A percentile compares a stretch with the other conserved stretches of the same genome.
Evolutionary conservation across 2,797 vertebrate genomes (phyloP).

Genomic region (Rhyacichthys aspro): DNA sequence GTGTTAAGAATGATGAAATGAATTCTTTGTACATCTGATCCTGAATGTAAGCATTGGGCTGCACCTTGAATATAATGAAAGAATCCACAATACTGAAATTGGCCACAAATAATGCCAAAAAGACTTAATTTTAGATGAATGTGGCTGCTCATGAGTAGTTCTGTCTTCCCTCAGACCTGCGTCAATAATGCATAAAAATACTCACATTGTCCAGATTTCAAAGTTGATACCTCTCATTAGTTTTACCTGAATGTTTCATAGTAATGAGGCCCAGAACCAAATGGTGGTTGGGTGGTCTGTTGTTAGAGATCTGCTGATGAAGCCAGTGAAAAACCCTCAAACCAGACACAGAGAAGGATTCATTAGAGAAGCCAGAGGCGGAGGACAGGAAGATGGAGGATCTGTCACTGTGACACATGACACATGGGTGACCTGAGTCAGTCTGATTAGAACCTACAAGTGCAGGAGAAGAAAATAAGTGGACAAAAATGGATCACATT

Average conservation of each 20-base stretch:
- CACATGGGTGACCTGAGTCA: conserved; percentile 13
- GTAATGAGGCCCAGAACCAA: background rate
- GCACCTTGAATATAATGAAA: too few species aligned
- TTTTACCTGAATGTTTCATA: background rate
- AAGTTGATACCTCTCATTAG: background rate
- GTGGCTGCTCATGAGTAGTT: too few species aligned
- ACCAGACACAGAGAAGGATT: conserved; percentile 28
- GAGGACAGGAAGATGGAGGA: conserved; percentile 36
- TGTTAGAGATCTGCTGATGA: conserved; percentile 17
- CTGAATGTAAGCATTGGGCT: too few species aligned
- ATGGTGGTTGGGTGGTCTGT: conserved; percentile 3
- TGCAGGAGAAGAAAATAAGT: background rate
- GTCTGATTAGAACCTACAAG: background rate
- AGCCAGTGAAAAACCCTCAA: conserved; percentile 19
- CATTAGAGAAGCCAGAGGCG: conserved; percentile 44
- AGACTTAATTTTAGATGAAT: too few species aligned
- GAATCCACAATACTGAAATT: too few species aligned
- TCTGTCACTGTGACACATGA: conserved; percentile 42
- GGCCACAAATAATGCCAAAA: too few species aligned
- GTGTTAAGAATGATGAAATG: too few species aligned
- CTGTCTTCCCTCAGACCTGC: background rate
- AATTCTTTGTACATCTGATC: too few species aligned
- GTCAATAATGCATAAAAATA: background rate
- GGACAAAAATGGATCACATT: too few species aligned
- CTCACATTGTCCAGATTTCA: too few species aligned